Conservation (phyloP, 53 echinoderm and acorn worm species). For the Astropecten irregularis region DNA sequence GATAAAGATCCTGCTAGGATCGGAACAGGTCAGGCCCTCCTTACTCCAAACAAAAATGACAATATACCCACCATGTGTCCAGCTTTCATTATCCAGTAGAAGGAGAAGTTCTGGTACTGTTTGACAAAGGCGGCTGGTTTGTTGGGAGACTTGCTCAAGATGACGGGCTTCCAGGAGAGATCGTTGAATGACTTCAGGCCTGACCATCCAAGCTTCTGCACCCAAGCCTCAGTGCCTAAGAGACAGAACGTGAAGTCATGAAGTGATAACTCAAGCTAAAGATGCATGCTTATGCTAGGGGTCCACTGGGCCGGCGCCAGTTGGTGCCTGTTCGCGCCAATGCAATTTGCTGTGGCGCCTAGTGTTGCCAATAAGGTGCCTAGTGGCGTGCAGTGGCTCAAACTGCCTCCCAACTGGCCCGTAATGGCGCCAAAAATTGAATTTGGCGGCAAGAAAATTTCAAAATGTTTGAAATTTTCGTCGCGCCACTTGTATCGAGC, state of each 20-base stretch:
- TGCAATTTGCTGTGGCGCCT: too few species aligned
- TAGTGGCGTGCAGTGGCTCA: too few species aligned
- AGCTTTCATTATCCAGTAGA: slow-evolving; percentile 97
- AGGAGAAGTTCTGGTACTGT: slow-evolving; percentile 76
- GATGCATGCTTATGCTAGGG: neutral
- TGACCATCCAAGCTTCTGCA: slow-evolving; percentile 85
- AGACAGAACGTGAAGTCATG: neutral
- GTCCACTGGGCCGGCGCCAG: too few species aligned
- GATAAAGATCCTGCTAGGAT: too few species aligned
- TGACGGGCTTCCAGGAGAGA: slow-evolving; percentile 68
- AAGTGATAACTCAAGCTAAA: neutral
- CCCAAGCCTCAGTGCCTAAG: slow-evolving; percentile 92
- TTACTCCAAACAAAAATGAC: neutral
- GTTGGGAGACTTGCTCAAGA: neutral
- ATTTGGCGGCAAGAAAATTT: neutral
- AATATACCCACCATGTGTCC: slow-evolving; percentile 89
- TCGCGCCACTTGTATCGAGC: too few species aligned
- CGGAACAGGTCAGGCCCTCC: too few species aligned
- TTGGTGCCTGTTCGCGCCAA: too few species aligned
- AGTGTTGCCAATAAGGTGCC: too few species aligned
- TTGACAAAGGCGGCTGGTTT: slow-evolving; percentile 80
- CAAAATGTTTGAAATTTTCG: too few species aligned
- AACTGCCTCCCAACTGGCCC: too few species aligned
- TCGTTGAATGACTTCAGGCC: slow-evolving; percentile 73
- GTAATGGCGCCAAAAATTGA: too few species aligned